These are phyloP conservation scores for Anarhynchus alexandrinus DNA, from an alignment of 2,113 vertebrate species.

Conservation along the genomic window DNA sequence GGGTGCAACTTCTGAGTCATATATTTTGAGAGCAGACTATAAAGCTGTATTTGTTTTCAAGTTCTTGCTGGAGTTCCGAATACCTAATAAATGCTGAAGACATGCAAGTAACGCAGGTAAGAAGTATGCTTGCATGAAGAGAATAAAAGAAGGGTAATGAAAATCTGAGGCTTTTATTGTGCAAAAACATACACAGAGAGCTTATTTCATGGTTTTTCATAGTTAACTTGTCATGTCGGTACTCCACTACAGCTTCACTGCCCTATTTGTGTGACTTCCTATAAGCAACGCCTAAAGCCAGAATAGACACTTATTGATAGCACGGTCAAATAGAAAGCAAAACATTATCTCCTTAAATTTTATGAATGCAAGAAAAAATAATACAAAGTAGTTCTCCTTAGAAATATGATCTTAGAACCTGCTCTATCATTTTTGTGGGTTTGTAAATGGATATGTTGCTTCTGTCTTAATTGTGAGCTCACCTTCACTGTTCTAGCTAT, in stretches of 20 bases:
- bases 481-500: too few species aligned
- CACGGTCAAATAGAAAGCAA: not conserved
- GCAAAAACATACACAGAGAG: not conserved
- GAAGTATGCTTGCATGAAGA: not conserved
- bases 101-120: accelerated
- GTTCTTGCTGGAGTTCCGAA: not conserved
- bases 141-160: not conserved
- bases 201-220: not conserved
- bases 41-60: not conserved
- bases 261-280: not conserved
- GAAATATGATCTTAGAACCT: not conserved
- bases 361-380: not conserved
- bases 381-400: not conserved
- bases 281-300: not conserved
- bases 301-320: not conserved
- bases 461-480: not conserved
- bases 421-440: not conserved
- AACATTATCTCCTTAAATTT: not conserved
- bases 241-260: not conserved
- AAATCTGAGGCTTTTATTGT: not conserved
- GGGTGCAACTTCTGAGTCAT: not conserved
- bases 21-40: not conserved
- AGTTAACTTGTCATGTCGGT: not conserved
- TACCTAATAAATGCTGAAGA: not conserved
- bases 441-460: not conserved